These are phyloP conservation scores for Aporophyla nigra DNA, from an alignment of 2,888 invertebrate genomes.

Conservation along the genomic window DNA sequence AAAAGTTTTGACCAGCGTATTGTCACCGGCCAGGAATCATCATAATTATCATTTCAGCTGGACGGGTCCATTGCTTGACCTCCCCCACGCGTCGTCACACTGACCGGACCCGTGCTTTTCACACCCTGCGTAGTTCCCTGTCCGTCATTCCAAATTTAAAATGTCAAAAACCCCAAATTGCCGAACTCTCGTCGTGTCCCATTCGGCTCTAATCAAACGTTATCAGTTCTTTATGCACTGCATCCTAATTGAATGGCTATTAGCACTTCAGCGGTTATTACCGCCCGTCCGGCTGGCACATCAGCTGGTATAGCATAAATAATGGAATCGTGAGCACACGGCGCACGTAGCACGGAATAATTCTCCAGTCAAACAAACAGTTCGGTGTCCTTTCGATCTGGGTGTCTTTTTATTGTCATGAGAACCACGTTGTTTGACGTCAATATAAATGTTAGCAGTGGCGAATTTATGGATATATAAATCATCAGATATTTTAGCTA, in stretches of 20 bases:
- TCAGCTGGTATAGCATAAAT: slow-evolving; percentile 22
- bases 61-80: background rate
- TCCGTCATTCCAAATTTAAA: too few species aligned
- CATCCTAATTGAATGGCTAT: slow-evolving; percentile 13
- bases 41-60: background rate
- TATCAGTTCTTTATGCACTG: slow-evolving; percentile 26
- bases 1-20: background rate
- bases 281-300: slow-evolving; percentile 13
- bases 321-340: slow-evolving; percentile 23
- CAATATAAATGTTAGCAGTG: background rate
- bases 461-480: background rate
- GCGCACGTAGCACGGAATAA: slow-evolving; percentile 19
- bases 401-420: background rate
- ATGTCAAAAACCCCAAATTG: background rate
- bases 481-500: background rate
- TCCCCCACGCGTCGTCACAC: background rate
- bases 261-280: slow-evolving; percentile 35
- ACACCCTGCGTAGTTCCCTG: background rate
- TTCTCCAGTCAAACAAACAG: background rate
- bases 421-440: background rate
- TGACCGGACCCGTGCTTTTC: too few species aligned
- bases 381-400: background rate
- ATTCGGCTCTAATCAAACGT: slow-evolving; percentile 31
- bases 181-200: background rate
- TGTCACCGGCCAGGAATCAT: background rate